Conservation (phyloP, 1,140 invertebrate genomes). For the Pararge aegeria region DNA sequence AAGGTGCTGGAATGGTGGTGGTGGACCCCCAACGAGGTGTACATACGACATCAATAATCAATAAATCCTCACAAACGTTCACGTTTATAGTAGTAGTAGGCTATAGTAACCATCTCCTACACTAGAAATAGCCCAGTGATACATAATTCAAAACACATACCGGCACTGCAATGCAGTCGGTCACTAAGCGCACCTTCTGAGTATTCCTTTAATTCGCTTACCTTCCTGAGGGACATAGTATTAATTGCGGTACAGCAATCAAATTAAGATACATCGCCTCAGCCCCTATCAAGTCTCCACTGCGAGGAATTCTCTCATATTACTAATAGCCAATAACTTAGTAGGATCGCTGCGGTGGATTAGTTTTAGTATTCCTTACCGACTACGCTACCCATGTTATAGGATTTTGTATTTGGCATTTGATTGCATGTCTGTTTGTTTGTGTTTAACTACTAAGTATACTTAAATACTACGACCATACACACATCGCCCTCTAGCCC, state of each 20-base stretch:
- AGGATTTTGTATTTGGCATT: too few relatives aligned
- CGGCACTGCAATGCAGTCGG: slow-evolving; percentile 34
- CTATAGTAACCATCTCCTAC: slow-evolving; percentile 20
- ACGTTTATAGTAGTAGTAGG: too few relatives aligned
- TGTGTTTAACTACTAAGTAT: too few relatives aligned
- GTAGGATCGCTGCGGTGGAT: background rate
- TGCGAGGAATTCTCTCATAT: background rate
- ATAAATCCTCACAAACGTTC: too few relatives aligned
- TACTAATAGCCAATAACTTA: background rate
- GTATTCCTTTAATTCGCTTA: slow-evolving; percentile 22
- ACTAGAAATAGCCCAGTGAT: slow-evolving; percentile 31
- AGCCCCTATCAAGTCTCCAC: background rate
- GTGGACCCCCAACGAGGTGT: too few relatives aligned
- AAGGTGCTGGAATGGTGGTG: too few relatives aligned
- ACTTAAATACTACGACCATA: too few relatives aligned
- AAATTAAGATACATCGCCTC: background rate
- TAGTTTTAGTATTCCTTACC: background rate
- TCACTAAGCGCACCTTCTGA: slow-evolving; percentile 24
- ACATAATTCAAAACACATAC: slow-evolving; percentile 39
- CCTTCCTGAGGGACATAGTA: slow-evolving; percentile 13
- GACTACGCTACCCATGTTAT: too few relatives aligned
- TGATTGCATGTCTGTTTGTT: too few relatives aligned
- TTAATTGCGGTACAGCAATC: slow-evolving; percentile 22
- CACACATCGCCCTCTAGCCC: too few relatives aligned
- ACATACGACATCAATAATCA: too few relatives aligned